A percentile compares a stretch with the other conserved stretches of the same genome.
Evolutionary conservation across 2,888 invertebrate genomes (phyloP).

Genomic region (Orchesellides sinensis): DNA sequence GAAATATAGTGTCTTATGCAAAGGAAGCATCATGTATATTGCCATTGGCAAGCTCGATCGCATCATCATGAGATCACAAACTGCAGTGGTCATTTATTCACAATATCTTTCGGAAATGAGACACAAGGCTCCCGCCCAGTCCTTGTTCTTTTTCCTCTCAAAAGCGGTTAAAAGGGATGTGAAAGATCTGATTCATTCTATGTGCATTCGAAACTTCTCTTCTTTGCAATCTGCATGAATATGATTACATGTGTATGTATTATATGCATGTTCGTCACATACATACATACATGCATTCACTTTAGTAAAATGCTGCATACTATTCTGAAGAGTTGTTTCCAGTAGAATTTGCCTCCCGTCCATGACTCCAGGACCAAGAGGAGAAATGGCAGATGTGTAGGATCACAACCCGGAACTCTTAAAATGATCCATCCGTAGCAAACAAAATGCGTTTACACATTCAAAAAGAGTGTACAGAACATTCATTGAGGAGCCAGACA

Average conservation of each 20-base stretch:
- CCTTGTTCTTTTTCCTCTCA: constrained; percentile 32
- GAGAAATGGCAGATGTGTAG: constrained; percentile 51
- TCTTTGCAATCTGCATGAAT: not conserved
- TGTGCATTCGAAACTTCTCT: too few species aligned
- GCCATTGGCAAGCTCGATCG: constrained; percentile 6
- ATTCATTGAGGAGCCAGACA: constrained; percentile 41
- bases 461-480: not conserved
- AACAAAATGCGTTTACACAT: not conserved
- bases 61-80: not conserved
- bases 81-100: constrained; percentile 53
- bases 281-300: too few species aligned
- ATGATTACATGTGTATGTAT: too few species aligned
- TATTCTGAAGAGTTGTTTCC: too few species aligned
- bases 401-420: constrained; percentile 61
- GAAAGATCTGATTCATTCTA: too few species aligned
- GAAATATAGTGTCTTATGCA: too few species aligned
- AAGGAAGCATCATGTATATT: too few species aligned
- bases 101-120: constrained; percentile 45
- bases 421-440: constrained; percentile 46
- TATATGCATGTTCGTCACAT: too few species aligned
- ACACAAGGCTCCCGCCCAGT: constrained; percentile 55
- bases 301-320: not conserved
- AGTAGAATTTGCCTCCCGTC: not conserved
- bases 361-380: not conserved
- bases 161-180: not conserved